Percentiles rank a stretch among this genome's conserved stretches.
phyloP scores from a whole-genome alignment of 2,888 invertebrate species.

The Cordilura impudica region DNA sequence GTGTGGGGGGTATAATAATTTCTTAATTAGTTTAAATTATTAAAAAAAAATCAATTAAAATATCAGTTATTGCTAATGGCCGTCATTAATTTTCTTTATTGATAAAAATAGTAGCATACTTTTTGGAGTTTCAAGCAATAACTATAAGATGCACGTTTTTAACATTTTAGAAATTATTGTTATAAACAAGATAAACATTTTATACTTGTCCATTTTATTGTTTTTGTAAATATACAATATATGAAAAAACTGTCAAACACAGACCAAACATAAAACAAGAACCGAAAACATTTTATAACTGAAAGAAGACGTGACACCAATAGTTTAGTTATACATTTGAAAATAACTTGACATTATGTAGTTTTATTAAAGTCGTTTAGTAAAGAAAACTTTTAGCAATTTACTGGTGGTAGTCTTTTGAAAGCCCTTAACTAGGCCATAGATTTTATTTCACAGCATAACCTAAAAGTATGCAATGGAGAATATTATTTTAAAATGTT shows the following conservation, averaged over 20 bases:
- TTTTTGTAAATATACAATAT: not conserved
- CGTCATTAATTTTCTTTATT: not conserved
- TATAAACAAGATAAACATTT: not conserved
- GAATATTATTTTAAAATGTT: not conserved
- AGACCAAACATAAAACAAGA: not conserved
- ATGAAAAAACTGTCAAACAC: not conserved
- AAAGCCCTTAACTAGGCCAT: not conserved
- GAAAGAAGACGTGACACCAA: conserved; percentile 47
- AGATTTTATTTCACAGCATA: not conserved
- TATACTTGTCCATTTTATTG: not conserved
- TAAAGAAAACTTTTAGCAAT: not conserved
- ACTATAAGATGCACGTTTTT: too few species aligned
- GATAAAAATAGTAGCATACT: not conserved
- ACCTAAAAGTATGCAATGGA: not conserved
- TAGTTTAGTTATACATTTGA: conserved; percentile 3
- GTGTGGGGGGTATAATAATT: too few species aligned
- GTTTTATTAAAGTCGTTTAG: not conserved
- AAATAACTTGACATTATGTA: not conserved
- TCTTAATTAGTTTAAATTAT: too few species aligned
- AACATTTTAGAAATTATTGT: not conserved
- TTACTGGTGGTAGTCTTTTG: not conserved
- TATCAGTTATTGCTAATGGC: not conserved
- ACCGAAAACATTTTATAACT: conserved; percentile 19
- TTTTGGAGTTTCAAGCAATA: not conserved
- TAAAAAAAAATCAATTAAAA: too few species aligned